Evolutionary conservation across 2,888 invertebrate species (phyloP).

Genomic region (Cremastinae sp.): DNA sequence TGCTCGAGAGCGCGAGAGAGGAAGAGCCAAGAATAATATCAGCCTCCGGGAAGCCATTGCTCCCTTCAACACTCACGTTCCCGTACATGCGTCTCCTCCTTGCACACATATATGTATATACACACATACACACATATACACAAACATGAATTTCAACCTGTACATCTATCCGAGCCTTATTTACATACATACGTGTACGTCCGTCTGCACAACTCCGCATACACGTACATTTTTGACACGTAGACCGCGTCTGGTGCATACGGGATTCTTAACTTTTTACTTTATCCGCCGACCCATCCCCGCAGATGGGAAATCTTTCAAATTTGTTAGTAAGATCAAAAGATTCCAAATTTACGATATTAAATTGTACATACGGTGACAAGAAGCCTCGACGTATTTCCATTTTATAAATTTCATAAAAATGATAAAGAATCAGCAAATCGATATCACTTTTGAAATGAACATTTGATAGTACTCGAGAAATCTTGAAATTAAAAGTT

Average conservation of each 20-base stretch:
- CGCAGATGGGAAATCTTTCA: no score
- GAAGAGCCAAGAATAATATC: slow-evolving; percentile 80
- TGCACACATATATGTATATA: slow-evolving; percentile 28
- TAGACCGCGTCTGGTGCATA: no score
- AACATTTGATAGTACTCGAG: no score
- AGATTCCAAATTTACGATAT: no score
- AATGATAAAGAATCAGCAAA: no score
- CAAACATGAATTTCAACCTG: slow-evolving; percentile 8
- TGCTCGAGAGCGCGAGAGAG: slow-evolving; percentile 71
- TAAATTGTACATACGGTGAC: no score
- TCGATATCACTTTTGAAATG: no score
- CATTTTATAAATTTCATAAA: no score
- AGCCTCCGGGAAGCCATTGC: slow-evolving; percentile 64
- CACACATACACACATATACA: slow-evolving; percentile 30
- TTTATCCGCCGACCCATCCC: background rate
- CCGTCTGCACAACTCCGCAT: background rate
- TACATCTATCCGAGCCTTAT: background rate
- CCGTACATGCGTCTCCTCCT: slow-evolving; percentile 3
- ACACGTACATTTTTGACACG: background rate
- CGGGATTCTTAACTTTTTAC: slow-evolving; percentile 3
- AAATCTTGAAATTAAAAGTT: no score
- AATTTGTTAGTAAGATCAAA: no score
- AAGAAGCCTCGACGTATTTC: no score
- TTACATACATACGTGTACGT: slow-evolving; percentile 2
- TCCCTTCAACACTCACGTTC: slow-evolving; percentile 22